Conservation (phyloP, 1,140 invertebrate genomes). For the Lordiphosa stackelbergi region DNA sequence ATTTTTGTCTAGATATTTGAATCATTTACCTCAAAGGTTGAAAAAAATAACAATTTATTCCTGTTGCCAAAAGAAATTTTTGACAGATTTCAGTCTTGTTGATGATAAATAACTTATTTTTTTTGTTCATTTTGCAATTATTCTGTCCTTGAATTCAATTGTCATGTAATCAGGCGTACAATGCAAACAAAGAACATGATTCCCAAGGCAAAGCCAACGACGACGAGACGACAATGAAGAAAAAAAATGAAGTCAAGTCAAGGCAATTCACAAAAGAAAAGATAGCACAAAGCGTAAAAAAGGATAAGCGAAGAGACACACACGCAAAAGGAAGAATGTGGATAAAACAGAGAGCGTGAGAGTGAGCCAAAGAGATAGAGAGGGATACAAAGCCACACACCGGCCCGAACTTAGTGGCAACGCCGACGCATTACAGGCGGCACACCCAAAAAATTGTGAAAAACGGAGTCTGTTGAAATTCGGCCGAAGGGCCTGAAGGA, state of each 20-base stretch:
- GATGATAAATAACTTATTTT: slow-evolving; percentile 47
- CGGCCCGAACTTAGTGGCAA: slow-evolving; percentile 61
- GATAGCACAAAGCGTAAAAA: slow-evolving; percentile 60
- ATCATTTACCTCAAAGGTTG: slow-evolving; percentile 33
- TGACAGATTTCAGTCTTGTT: slow-evolving; percentile 40
- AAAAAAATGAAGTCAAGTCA: slow-evolving; percentile 63
- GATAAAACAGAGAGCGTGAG: slow-evolving; percentile 30
- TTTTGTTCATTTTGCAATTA: slow-evolving; percentile 45
- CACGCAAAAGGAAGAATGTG: slow-evolving; percentile 46
- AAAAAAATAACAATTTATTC: slow-evolving; percentile 22
- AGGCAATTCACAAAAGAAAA: slow-evolving; percentile 37
- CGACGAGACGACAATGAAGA: slow-evolving; percentile 60
- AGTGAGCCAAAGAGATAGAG: slow-evolving; percentile 24
- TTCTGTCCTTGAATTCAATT: slow-evolving; percentile 66
- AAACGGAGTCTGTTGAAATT: slow-evolving; percentile 44
- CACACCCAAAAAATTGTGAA: slow-evolving; percentile 69
- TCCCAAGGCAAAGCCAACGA: slow-evolving; percentile 22
- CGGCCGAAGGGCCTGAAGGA: slow-evolving; percentile 3
- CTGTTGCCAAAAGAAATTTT: slow-evolving; percentile 25
- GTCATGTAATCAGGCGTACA: slow-evolving; percentile 63
- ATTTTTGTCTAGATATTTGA: neutral
- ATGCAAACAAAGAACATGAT: slow-evolving; percentile 55
- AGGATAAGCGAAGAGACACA: slow-evolving; percentile 52
- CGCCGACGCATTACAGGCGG: slow-evolving; percentile 68
- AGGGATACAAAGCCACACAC: slow-evolving; percentile 67